Conservation (phyloP, 2,113 vertebrate species). For the Rhabdomys dilectus region DNA sequence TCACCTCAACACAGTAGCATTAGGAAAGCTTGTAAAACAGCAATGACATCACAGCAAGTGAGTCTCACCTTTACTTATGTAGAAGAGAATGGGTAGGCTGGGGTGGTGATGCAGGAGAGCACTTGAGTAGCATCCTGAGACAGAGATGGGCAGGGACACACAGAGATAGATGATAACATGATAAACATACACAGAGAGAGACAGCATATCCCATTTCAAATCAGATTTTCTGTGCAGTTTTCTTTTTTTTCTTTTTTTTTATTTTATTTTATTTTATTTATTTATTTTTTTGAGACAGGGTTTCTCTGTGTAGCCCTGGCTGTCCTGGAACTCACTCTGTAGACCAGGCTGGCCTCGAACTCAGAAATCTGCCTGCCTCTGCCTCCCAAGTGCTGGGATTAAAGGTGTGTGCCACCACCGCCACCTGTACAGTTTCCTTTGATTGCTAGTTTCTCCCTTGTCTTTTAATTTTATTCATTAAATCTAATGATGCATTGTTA, state of each 20-base stretch:
- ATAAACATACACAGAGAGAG: neutral
- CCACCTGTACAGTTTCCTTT: too few species aligned
- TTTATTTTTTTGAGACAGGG: too few species aligned
- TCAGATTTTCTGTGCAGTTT: conserved; percentile 45
- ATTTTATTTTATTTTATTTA: too few species aligned
- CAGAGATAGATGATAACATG: neutral
- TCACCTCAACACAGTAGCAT: neutral
- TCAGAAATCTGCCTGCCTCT: too few species aligned
- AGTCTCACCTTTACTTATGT: neutral
- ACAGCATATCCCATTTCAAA: neutral
- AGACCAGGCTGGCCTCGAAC: too few species aligned
- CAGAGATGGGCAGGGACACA: neutral
- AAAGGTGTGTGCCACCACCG: too few species aligned
- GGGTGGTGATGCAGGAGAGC: neutral
- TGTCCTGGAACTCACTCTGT: too few species aligned
- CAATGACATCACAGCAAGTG: neutral
- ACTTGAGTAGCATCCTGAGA: too few species aligned
- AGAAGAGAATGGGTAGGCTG: conserved; percentile 1
- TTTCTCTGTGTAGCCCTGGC: too few species aligned
- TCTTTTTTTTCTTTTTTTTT: too few species aligned
- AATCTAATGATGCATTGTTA: conserved; percentile 13
- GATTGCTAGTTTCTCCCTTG: neutral
- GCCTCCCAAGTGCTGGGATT: too few species aligned
- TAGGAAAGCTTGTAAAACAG: conserved; percentile 45
- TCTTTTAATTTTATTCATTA: conserved; percentile 58